Evolutionary conservation across 2,888 invertebrate genomes (phyloP).

Genomic region (Peribatodes rhomboidaria): DNA sequence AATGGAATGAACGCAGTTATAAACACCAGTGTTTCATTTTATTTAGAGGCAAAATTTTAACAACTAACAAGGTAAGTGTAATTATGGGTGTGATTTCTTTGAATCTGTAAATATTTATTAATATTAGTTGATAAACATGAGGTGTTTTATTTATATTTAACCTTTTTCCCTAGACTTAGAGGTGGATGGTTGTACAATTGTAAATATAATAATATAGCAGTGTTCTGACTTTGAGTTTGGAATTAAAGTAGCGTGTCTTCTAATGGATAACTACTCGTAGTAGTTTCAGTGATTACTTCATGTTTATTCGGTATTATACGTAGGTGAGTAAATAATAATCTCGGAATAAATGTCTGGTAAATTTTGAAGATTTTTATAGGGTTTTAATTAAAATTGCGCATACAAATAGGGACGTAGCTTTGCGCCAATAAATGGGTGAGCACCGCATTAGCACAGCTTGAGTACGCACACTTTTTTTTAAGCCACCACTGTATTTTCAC

Average conservation of each 20-base stretch:
- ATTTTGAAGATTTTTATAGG: background rate
- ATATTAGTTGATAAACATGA: conserved; percentile 35
- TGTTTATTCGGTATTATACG: background rate
- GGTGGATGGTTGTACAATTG: conserved; percentile 46
- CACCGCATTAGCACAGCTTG: conserved; percentile 8
- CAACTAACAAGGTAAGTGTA: conserved; percentile 7
- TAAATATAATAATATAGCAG: conserved; percentile 5
- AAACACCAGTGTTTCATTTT: background rate
- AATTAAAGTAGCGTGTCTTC: background rate
- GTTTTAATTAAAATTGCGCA: background rate
- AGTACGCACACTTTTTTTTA: background rate
- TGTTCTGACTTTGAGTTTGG: background rate
- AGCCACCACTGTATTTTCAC: background rate
- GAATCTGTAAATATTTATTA: conserved; percentile 40
- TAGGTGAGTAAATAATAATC: no score
- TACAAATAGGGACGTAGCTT: background rate
- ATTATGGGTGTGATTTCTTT: background rate
- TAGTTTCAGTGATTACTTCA: background rate
- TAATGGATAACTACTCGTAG: background rate
- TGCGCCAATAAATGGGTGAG: no score
- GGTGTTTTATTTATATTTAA: conserved; percentile 48
- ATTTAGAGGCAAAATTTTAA: background rate
- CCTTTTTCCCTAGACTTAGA: conserved; percentile 41
- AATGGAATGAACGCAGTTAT: background rate
- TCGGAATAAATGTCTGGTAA: background rate